Evolutionary conservation across 2,113 vertebrate genomes (phyloP).

Genomic region (Ivindomyrus marchei): DNA sequence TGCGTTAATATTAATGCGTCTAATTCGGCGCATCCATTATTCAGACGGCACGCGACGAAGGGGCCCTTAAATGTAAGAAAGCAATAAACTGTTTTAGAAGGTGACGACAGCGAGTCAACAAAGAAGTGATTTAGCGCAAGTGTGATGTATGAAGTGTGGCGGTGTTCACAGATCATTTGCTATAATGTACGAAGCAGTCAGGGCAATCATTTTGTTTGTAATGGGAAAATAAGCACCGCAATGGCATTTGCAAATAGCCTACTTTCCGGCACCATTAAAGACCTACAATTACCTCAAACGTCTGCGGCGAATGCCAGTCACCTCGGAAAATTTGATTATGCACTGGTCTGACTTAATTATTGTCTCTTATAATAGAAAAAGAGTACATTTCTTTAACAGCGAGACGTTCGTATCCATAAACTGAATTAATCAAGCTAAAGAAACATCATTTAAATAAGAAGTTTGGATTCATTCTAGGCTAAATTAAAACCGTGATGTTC

Average conservation of each 20-base stretch:
- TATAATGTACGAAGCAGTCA: neutral
- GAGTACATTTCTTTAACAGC: neutral
- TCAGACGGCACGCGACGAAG: neutral
- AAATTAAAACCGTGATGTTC: neutral
- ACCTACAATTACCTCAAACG: neutral
- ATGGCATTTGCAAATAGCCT: constrained; percentile 9
- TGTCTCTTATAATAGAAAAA: neutral
- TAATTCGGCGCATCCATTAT: neutral
- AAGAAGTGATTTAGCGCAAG: neutral
- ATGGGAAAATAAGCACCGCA: constrained; percentile 11
- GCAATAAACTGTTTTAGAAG: constrained; percentile 16
- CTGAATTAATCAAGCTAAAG: constrained; percentile 5
- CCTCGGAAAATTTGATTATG: constrained; percentile 5
- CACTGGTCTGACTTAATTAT: constrained; percentile 9
- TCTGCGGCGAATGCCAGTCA: neutral
- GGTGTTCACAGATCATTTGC: constrained; percentile 13
- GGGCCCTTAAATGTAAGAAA: constrained; percentile 5
- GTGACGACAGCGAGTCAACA: constrained; percentile 8
- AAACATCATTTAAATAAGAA: neutral
- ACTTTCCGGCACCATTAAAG: neutral
- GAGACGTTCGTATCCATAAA: neutral
- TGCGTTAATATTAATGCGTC: constrained; percentile 9
- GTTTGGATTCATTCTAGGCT: neutral
- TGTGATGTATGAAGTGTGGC: neutral
- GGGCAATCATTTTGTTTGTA: constrained; percentile 8